phyloP scores from a whole-genome alignment of 2,113 vertebrate genomes.

The Rostratula benghalensis region DNA sequence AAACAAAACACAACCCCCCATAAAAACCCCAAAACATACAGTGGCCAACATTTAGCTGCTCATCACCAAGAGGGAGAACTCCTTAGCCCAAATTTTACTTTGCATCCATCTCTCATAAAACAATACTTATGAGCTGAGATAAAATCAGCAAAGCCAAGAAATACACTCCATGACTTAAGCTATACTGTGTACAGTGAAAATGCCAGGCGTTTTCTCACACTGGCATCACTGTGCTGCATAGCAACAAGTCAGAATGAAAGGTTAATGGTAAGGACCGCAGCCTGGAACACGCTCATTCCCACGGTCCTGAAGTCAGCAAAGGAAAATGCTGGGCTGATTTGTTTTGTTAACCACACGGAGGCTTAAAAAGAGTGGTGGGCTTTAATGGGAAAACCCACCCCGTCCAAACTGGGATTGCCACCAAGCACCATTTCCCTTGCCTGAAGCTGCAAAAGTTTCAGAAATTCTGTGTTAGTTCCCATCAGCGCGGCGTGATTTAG shows the following conservation, averaged over 20 bases:
- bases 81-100: neutral
- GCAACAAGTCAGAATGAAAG: slow-evolving; percentile 65
- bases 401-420: neutral
- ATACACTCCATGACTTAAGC: neutral
- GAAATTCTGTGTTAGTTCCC: neutral
- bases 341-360: neutral
- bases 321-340: neutral
- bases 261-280: neutral
- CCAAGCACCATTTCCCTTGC: neutral
- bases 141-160: neutral
- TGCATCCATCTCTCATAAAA: neutral
- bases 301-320: slow-evolving; percentile 40
- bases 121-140: neutral
- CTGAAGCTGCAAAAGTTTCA: neutral
- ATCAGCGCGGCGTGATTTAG: neutral
- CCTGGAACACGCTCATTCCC: slow-evolving; percentile 38
- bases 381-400: neutral
- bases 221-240: slow-evolving; percentile 8
- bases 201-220: slow-evolving; percentile 40
- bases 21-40: neutral
- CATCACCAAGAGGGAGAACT: neutral
- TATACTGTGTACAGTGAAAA: neutral
- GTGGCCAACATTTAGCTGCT: neutral
- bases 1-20: neutral
- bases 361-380: neutral